Percentiles rank a stretch among this genome's conserved stretches.
These are phyloP conservation scores for Xyliphius kryptos DNA, from an alignment of 2,113 vertebrate species.

Conservation along the genomic window DNA sequence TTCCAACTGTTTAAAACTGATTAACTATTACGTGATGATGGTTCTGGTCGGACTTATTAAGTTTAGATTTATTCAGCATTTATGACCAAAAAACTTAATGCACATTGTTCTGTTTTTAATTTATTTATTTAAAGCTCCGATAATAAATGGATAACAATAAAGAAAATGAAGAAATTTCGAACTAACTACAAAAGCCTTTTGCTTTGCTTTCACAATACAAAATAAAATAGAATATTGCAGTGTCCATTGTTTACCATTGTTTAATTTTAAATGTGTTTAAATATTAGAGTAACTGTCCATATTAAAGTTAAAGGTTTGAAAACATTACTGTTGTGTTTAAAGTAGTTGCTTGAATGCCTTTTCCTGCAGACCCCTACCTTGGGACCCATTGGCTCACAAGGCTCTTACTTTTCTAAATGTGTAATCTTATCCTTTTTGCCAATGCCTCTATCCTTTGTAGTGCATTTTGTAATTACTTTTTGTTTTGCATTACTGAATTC, in stretches of 20 bases:
- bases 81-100: slow-evolving; percentile 43
- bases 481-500: background rate
- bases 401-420: slow-evolving; percentile 1
- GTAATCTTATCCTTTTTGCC: background rate
- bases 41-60: slow-evolving; percentile 17
- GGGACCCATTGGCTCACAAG: slow-evolving; percentile 28
- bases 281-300: background rate
- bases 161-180: too few species aligned
- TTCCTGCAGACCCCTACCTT: slow-evolving; percentile 1
- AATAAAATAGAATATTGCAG: too few species aligned
- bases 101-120: background rate
- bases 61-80: slow-evolving; percentile 3
- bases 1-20: too few species aligned
- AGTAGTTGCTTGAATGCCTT: background rate
- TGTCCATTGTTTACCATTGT: slow-evolving; percentile 21
- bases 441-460: background rate
- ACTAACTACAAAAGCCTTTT: too few species aligned
- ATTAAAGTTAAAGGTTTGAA: background rate
- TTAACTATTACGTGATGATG: too few species aligned
- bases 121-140: too few species aligned
- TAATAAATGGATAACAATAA: too few species aligned
- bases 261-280: slow-evolving; percentile 2
- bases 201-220: too few species aligned
- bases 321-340: background rate
- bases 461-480: background rate